phyloP scores from a whole-genome alignment of 2,888 invertebrate species.

The Tromatobia lineatoria region DNA sequence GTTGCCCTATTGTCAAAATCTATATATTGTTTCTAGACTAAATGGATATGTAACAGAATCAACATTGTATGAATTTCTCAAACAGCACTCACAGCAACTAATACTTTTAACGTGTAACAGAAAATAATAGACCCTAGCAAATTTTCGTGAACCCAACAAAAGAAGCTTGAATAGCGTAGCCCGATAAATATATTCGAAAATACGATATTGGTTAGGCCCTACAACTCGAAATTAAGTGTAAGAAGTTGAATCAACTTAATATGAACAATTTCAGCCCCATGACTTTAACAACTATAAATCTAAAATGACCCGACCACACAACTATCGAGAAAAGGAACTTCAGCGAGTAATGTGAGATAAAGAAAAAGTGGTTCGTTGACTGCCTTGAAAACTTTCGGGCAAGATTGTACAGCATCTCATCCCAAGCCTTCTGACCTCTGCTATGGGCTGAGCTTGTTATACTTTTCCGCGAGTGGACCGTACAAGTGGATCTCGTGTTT shows the following conservation, averaged over 20 bases:
- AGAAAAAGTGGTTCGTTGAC: conserved; percentile 29
- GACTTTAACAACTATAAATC: neutral
- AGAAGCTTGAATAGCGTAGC: neutral
- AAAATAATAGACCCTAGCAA: too few relatives aligned
- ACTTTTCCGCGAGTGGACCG: conserved; percentile 37
- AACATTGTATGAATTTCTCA: too few relatives aligned
- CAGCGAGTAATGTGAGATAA: conserved; percentile 3
- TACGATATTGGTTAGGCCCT: neutral
- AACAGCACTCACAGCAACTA: too few relatives aligned
- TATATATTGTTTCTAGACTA: too few relatives aligned
- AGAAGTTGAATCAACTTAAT: neutral
- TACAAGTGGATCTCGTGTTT: conserved; percentile 62
- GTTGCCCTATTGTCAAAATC: too few relatives aligned
- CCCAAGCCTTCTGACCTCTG: conserved; percentile 23
- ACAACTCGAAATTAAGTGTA: neutral
- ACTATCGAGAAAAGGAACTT: neutral
- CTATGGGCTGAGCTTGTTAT: conserved; percentile 34
- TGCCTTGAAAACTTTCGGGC: conserved; percentile 19
- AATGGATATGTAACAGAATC: too few relatives aligned
- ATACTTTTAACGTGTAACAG: too few relatives aligned
- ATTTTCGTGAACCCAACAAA: too few relatives aligned
- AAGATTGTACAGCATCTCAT: conserved; percentile 18
- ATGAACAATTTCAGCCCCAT: neutral
- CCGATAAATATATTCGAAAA: neutral
- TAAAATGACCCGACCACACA: neutral